Evolutionary conservation across 2,113 vertebrate genomes (phyloP).

Genomic region (Eurypyga helias): DNA sequence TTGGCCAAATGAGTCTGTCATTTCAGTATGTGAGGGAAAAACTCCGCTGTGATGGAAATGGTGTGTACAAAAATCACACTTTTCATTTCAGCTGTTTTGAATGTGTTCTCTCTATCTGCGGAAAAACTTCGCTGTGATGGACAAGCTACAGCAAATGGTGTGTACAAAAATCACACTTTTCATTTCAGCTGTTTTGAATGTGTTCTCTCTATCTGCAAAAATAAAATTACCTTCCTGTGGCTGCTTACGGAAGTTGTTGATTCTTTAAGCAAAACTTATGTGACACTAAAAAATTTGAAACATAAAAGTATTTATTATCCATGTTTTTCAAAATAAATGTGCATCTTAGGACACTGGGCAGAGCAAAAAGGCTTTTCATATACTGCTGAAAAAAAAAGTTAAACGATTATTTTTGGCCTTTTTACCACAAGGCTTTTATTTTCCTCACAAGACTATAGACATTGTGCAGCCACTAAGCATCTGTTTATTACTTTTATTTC

Average conservation of each 20-base stretch:
- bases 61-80: not conserved
- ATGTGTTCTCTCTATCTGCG: not conserved
- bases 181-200: not conserved
- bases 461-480: not conserved
- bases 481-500: not conserved
- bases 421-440: not conserved
- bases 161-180: not conserved
- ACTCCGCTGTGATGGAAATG: not conserved
- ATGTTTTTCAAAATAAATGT: not conserved
- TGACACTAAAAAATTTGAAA: not conserved
- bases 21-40: not conserved
- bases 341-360: not conserved
- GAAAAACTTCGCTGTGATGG: too few relatives aligned
- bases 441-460: not conserved
- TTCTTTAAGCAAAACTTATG: not conserved
- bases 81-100: not conserved
- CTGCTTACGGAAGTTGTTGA: not conserved
- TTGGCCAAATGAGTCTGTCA: not conserved
- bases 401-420: not conserved
- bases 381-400: not conserved
- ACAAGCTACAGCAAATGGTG: not conserved
- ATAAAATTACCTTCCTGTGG: not conserved
- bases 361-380: not conserved
- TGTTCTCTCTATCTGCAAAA: not conserved
- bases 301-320: not conserved